Percentiles rank a stretch among this genome's conserved stretches.
Evolutionary conservation across 2,113 vertebrate genomes (phyloP).

Genomic region (Zingel zingel): DNA sequence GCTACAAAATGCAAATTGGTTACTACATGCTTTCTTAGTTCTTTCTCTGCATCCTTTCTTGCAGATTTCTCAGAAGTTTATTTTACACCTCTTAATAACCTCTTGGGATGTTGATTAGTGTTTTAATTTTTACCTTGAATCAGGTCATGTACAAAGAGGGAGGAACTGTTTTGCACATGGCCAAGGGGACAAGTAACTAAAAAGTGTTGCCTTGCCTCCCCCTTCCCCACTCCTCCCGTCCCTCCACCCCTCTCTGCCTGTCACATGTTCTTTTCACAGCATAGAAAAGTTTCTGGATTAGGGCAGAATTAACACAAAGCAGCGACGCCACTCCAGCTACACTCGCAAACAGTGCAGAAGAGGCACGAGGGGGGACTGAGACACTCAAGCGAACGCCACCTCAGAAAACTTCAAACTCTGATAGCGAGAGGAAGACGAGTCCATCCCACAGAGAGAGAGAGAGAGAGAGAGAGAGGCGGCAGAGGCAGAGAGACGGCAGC

Average conservation of each 20-base stretch:
- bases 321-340: slow-evolving; percentile 79
- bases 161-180: slow-evolving; percentile 52
- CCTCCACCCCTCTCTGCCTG: slow-evolving; percentile 68
- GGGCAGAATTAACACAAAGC: slow-evolving; percentile 85
- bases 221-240: slow-evolving; percentile 9
- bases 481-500: slow-evolving; percentile 56
- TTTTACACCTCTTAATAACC: neutral
- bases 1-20: slow-evolving; percentile 77
- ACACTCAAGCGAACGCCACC: slow-evolving; percentile 62
- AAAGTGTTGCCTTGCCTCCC: slow-evolving; percentile 67
- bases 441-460: slow-evolving; percentile 52
- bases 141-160: slow-evolving; percentile 18
- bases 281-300: slow-evolving; percentile 89
- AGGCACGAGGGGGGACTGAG: slow-evolving; percentile 66
- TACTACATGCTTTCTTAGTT: slow-evolving; percentile 59
- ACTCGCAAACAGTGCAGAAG: slow-evolving; percentile 72
- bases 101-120: neutral
- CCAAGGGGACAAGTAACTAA: slow-evolving; percentile 68
- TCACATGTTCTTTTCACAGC: slow-evolving; percentile 87
- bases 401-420: slow-evolving; percentile 49
- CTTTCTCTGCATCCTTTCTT: slow-evolving; percentile 12
- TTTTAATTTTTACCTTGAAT: neutral
- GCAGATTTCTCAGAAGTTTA: neutral
- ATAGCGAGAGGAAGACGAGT: slow-evolving; percentile 51
- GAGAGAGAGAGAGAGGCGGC: slow-evolving; percentile 51